Percentiles rank a stretch among this genome's conserved stretches.
Evolutionary conservation across 2,797 vertebrate genomes (phyloP).

Genomic region (Hippoglossus hippoglossus): DNA sequence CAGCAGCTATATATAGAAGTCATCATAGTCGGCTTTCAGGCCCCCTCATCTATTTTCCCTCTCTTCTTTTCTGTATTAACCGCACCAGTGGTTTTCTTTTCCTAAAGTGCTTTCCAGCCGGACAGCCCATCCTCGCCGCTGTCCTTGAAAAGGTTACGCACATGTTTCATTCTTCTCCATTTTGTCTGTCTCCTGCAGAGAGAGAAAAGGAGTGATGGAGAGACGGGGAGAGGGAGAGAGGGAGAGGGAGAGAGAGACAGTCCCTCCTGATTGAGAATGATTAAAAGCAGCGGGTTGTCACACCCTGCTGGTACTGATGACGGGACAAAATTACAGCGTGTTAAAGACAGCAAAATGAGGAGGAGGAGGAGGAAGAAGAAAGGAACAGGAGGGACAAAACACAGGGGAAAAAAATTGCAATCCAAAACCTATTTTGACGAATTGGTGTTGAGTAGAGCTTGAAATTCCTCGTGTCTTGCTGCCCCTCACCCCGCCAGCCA

Average conservation of each 20-base stretch:
- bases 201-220: slow-evolving; percentile 1
- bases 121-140: slow-evolving; percentile 68
- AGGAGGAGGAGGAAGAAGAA: slow-evolving; percentile 15
- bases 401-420: slow-evolving; percentile 33
- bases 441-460: slow-evolving; percentile 62
- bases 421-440: slow-evolving; percentile 64
- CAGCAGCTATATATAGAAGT: slow-evolving; percentile 82
- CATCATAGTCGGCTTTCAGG: slow-evolving; percentile 78
- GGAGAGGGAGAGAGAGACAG: slow-evolving; percentile 39
- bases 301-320: slow-evolving; percentile 74
- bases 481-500: slow-evolving; percentile 7
- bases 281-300: slow-evolving; percentile 81
- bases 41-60: slow-evolving; percentile 73
- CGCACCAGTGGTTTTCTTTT: slow-evolving; percentile 83
- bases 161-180: slow-evolving; percentile 79
- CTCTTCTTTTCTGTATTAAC: slow-evolving; percentile 81
- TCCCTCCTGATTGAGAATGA: slow-evolving; percentile 81
- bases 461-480: slow-evolving; percentile 54
- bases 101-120: slow-evolving; percentile 82
- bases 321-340: slow-evolving; percentile 72
- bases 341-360: slow-evolving; percentile 62
- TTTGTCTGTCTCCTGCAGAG: slow-evolving; percentile 65
- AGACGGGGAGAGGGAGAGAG: not conserved
- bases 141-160: slow-evolving; percentile 83
- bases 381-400: not conserved